Conservation (phyloP, 2,113 vertebrate genomes). For the Panthera tigris region DNA sequence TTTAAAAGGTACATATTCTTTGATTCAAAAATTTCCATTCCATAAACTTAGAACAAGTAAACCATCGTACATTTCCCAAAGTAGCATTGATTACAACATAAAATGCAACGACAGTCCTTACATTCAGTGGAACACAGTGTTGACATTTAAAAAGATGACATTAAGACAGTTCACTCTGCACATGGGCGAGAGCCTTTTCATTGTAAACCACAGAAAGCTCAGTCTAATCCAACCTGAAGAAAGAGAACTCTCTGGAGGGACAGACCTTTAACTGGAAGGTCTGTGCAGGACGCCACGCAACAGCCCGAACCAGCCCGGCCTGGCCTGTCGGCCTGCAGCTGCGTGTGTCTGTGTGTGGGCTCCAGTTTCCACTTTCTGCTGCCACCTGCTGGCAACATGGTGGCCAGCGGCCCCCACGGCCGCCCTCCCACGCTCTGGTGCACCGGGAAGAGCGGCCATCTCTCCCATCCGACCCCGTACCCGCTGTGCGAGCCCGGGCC, state of each 20-base stretch:
- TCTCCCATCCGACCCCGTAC: not conserved
- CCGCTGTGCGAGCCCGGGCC: not conserved
- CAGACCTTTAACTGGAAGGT: not conserved
- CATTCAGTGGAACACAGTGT: not conserved
- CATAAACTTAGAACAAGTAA: not conserved
- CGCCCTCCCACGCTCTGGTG: not conserved
- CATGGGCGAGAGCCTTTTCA: not conserved
- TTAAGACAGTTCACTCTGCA: not conserved
- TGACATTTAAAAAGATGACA: not conserved
- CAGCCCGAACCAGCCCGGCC: not conserved
- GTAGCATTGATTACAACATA: not conserved
- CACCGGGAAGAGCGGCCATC: not conserved
- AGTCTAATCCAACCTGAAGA: not conserved
- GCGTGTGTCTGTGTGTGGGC: fast-evolving
- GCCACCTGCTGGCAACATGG: not conserved
- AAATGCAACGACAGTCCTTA: not conserved
- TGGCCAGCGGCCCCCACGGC: not conserved
- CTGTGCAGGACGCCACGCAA: not conserved
- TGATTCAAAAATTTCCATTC: not conserved
- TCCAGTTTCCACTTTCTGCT: not conserved
- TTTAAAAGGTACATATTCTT: not conserved
- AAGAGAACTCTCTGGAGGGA: not conserved
- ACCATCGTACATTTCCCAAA: not conserved
- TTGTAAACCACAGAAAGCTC: not conserved
- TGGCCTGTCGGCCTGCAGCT: not conserved